Evolutionary conservation across 2,888 invertebrate species (phyloP), one percentile per base, ranked within the genome.

Genomic region (Pyrrhosoma nymphula): DNA sequence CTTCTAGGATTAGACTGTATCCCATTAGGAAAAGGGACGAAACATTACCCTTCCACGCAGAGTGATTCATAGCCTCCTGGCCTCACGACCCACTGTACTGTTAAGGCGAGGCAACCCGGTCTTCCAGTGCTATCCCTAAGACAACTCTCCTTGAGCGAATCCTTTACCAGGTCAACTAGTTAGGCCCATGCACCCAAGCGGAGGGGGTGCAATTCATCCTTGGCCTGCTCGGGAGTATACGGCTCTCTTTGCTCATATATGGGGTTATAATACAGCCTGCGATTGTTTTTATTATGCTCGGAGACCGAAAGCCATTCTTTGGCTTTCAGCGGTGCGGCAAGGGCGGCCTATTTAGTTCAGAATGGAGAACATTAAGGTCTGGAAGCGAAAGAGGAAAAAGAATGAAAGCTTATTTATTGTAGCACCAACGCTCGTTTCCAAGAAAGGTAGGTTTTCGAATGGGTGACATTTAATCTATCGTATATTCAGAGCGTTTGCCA

Each of bases 141-240:
- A 35, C 82, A 82, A 35, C 30, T 82, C 35, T 82, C 3, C 82
- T 82, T 30, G 82, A 82, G n/a, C 35, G 82, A 82, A 82, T 82
- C 82, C 82, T 82, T 82, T 82, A 82, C 82, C 82, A 35, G 82
- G 82, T 82, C 82, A 82, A 26, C 82, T 82, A 26, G 82, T 82
- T 82, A 82, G 82, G 12, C 82, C 35, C 30, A 82, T 82, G 82
- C 82, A 35, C 35, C 82, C 82, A 35, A 82, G 82, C n/a, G 82
- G 35, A 3, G 82, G 82, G 82, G 82, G n/a, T 35, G 82, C 82
- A 82, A 82, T 82, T 82, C 82, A 82, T 82, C 82, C 82, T 82
- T 82, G 82, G 82, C 30, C 82, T 26, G 82, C 82, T 82, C 82
- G 82, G 35, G 16, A 82, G 82, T 82, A 82, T 14, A 82, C 35